Conservation (phyloP, 2,888 invertebrate genomes). For the Diadromus collaris region DNA sequence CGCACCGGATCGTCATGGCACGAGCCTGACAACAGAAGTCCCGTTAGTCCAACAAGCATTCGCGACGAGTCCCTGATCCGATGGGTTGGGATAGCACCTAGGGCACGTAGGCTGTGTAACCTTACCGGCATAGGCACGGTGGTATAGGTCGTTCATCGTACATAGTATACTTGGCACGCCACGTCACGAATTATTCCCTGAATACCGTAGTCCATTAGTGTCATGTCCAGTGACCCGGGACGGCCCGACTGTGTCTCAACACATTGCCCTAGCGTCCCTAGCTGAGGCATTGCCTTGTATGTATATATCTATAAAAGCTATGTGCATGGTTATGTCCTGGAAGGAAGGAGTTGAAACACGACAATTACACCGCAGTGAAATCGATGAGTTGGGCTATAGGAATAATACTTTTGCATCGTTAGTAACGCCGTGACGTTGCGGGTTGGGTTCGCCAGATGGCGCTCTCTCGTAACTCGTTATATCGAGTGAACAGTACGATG, state of each 20-base stretch:
- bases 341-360: slow-evolving; percentile 19
- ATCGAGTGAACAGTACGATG: not conserved
- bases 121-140: slow-evolving; percentile 30
- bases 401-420: slow-evolving; percentile 23
- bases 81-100: not conserved
- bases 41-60: slow-evolving; percentile 51
- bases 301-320: slow-evolving; percentile 23
- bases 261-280: slow-evolving; percentile 40
- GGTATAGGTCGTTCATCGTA: slow-evolving; percentile 54
- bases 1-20: slow-evolving; percentile 19
- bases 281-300: slow-evolving; percentile 24
- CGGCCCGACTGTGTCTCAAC: slow-evolving; percentile 62
- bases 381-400: slow-evolving; percentile 36
- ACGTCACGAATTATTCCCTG: slow-evolving; percentile 65
- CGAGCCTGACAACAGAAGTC: slow-evolving; percentile 32
- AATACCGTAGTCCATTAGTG: slow-evolving; percentile 66
- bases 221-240: slow-evolving; percentile 64
- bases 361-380: slow-evolving; percentile 39
- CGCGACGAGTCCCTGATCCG: slow-evolving; percentile 37
- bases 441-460: slow-evolving; percentile 2
- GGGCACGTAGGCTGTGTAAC: slow-evolving; percentile 24
- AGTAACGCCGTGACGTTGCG: slow-evolving; percentile 1
- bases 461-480: not conserved
- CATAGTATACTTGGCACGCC: slow-evolving; percentile 56
- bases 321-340: slow-evolving; percentile 10